These are phyloP conservation scores for Sandelia bainsii DNA, from an alignment of 2,797 vertebrate genomes.

Conservation along the genomic window DNA sequence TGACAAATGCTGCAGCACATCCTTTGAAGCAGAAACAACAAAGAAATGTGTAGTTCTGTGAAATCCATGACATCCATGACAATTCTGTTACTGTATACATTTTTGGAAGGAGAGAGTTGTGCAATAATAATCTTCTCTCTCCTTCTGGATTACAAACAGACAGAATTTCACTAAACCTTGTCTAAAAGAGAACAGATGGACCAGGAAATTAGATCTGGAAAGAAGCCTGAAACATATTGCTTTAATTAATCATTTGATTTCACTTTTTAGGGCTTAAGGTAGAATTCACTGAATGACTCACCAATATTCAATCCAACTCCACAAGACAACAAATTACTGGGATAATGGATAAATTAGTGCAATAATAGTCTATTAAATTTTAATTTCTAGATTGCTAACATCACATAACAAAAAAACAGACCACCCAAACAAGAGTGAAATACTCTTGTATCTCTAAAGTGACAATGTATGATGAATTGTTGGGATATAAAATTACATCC, in stretches of 20 bases:
- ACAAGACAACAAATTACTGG: neutral
- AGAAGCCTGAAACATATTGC: conserved; percentile 37
- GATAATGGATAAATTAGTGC: conserved; percentile 3
- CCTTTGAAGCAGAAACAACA: conserved; percentile 30
- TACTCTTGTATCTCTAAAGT: conserved; percentile 4
- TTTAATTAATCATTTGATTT: conserved; percentile 60
- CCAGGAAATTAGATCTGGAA: conserved; percentile 59
- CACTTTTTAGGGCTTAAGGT: conserved; percentile 36
- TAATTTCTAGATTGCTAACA: conserved; percentile 17
- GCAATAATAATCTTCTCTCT: conserved; percentile 35
- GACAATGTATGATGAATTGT: neutral
- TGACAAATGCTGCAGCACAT: conserved; percentile 8
- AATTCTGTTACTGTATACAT: neutral
- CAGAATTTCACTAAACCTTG: conserved; percentile 42
- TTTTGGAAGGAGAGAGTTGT: conserved; percentile 23
- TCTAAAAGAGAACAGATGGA: conserved; percentile 71
- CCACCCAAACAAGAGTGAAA: conserved; percentile 23
- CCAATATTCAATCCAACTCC: conserved; percentile 5
- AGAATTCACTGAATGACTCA: conserved; percentile 33
- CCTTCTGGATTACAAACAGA: conserved; percentile 36
- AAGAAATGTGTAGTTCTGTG: conserved; percentile 20
- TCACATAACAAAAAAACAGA: conserved; percentile 8
- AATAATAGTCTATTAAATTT: neutral
- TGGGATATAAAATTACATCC: conserved; percentile 7
- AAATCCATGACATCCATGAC: neutral